Conservation (phyloP, 2,113 vertebrate genomes). For the Romanogobio albipinnatus region DNA sequence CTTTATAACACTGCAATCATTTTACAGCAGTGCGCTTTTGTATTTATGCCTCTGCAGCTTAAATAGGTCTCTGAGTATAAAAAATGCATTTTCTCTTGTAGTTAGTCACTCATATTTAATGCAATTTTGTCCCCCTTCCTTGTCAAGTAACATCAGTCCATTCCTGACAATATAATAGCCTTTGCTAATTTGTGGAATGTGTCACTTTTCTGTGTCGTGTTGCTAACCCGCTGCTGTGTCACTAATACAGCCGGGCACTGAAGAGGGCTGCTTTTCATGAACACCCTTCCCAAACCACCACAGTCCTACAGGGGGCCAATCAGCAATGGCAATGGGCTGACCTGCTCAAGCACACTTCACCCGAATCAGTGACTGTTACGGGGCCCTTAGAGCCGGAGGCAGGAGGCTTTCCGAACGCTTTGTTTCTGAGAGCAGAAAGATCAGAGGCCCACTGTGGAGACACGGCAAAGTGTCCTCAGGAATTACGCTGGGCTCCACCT, state of each 20-base stretch:
- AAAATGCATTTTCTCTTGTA: neutral
- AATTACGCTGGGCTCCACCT: slow-evolving; percentile 56
- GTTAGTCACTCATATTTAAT: slow-evolving; percentile 21
- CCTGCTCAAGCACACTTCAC: slow-evolving; percentile 59
- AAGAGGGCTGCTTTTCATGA: slow-evolving; percentile 58
- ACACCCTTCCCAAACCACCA: slow-evolving; percentile 56
- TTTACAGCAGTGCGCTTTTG: neutral
- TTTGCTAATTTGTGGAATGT: slow-evolving; percentile 73
- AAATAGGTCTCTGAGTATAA: neutral
- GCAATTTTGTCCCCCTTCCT: slow-evolving; percentile 33
- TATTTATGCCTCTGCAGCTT: neutral
- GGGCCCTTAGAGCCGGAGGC: slow-evolving; percentile 54
- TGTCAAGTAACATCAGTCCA: slow-evolving; percentile 51
- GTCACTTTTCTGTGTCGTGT: slow-evolving; percentile 66
- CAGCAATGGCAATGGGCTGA: slow-evolving; percentile 58
- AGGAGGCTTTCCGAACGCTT: slow-evolving; percentile 54
- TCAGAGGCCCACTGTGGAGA: slow-evolving; percentile 25
- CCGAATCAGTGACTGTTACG: slow-evolving; percentile 45
- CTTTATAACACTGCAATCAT: neutral
- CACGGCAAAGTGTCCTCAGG: slow-evolving; percentile 31
- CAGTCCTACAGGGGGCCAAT: slow-evolving; percentile 53
- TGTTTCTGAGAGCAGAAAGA: slow-evolving; percentile 46
- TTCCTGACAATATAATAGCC: slow-evolving; percentile 56
- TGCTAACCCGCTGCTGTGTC: slow-evolving; percentile 62
- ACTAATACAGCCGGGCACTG: slow-evolving; percentile 73